A percentile compares a stretch with the other conserved stretches of the same genome.
Conservation (phyloP, 2,888 invertebrate genomes). For the Synergus japonicus region DNA sequence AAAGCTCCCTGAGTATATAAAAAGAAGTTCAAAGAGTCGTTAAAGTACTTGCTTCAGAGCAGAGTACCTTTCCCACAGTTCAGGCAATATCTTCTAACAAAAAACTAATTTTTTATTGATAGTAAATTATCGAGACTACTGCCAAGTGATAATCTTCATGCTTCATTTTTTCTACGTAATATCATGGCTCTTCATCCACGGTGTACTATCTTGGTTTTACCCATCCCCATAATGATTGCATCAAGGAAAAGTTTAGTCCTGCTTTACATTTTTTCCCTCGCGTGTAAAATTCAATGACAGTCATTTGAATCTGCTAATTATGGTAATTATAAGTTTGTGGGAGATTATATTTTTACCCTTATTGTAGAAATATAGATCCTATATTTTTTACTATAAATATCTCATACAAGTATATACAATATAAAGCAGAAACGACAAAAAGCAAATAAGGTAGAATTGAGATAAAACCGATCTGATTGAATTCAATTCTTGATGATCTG, state of each 20-base stretch:
- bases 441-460: not conserved
- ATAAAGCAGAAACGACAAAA: not conserved
- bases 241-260: constrained; percentile 8
- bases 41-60: constrained; percentile 4
- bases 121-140: constrained; percentile 20
- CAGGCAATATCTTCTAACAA: constrained; percentile 7
- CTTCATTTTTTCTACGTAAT: not conserved
- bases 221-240: not conserved
- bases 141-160: not conserved
- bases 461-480: not conserved
- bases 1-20: not conserved
- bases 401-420: not conserved
- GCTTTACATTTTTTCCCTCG: no score
- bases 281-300: not conserved
- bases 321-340: not conserved
- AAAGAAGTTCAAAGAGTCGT: not conserved
- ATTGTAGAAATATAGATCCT: not conserved
- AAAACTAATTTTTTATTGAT: constrained; percentile 31
- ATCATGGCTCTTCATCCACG: constrained; percentile 20
- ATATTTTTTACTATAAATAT: not conserved
- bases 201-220: constrained; percentile 8
- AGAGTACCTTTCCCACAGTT: constrained; percentile 19
- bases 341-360: not conserved
- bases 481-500: constrained; percentile 6
- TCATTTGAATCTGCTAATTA: not conserved